These are phyloP conservation scores for Pterostichus madidus DNA, from an alignment of 2,888 invertebrate genomes.

Conservation along the genomic window DNA sequence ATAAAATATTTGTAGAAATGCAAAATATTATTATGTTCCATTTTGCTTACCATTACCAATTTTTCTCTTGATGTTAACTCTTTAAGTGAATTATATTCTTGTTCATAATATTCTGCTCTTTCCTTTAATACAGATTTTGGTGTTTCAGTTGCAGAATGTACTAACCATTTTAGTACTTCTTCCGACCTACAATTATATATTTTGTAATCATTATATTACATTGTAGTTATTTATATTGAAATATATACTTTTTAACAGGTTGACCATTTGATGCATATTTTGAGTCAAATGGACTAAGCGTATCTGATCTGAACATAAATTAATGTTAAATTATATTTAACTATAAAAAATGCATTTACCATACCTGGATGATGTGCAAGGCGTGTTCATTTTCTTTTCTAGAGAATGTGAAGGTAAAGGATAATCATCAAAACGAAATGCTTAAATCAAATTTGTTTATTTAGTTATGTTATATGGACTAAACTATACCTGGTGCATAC, in stretches of 20 bases:
- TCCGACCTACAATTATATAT: constrained; percentile 9
- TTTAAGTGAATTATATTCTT: constrained; percentile 79
- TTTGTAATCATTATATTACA: constrained; percentile 10
- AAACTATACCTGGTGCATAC: background rate
- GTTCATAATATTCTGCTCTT: constrained; percentile 78
- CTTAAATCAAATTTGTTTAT: background rate
- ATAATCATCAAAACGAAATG: background rate
- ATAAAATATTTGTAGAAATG: too few species aligned
- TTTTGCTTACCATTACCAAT: constrained; percentile 74
- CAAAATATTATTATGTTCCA: constrained; percentile 3
- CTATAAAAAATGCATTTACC: background rate
- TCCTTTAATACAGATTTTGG: constrained; percentile 72
- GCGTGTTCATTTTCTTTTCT: background rate
- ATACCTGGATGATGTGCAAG: background rate
- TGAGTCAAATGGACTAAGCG: background rate
- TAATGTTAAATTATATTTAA: too few species aligned
- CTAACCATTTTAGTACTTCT: constrained; percentile 32
- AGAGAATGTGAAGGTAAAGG: background rate
- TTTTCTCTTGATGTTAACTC: constrained; percentile 82
- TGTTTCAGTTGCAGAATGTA: constrained; percentile 71
- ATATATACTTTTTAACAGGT: background rate
- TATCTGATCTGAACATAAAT: too few species aligned
- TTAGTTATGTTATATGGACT: background rate
- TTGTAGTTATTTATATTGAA: too few species aligned
- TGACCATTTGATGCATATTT: background rate